Evolutionary conservation across 2,113 vertebrate species (phyloP).

Genomic region (Tamias sibiricus): DNA sequence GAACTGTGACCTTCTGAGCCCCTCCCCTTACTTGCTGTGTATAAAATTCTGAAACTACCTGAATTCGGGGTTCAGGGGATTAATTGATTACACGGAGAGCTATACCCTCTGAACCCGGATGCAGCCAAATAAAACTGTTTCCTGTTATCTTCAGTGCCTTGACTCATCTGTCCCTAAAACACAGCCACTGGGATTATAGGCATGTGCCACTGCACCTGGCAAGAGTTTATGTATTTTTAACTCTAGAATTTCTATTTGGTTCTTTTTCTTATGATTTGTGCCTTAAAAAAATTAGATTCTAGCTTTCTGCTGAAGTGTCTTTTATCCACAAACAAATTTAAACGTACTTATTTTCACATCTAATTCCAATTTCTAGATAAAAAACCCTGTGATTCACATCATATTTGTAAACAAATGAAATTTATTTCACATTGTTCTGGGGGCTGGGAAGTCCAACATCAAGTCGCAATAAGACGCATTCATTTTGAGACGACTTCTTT

Average conservation of each 20-base stretch:
- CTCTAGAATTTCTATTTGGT: conserved; percentile 9
- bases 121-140: too few relatives aligned
- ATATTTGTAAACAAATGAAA: neutral
- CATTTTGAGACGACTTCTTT: too few relatives aligned
- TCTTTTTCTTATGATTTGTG: neutral
- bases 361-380: neutral
- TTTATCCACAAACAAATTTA: neutral
- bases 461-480: neutral
- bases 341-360: neutral
- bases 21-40: too few relatives aligned
- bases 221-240: neutral
- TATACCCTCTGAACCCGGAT: too few relatives aligned
- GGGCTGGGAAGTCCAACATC: neutral
- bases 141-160: too few relatives aligned
- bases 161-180: too few relatives aligned
- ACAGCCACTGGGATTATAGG: too few relatives aligned
- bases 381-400: neutral
- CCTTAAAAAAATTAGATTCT: neutral
- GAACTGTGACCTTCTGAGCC: too few relatives aligned
- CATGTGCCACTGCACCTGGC: too few relatives aligned
- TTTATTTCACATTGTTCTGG: neutral
- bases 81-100: too few relatives aligned
- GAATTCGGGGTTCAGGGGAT: too few relatives aligned
- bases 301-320: neutral
- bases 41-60: too few relatives aligned